phyloP scores from a whole-genome alignment of 2,797 vertebrate genomes.

The Platalea minor region DNA sequence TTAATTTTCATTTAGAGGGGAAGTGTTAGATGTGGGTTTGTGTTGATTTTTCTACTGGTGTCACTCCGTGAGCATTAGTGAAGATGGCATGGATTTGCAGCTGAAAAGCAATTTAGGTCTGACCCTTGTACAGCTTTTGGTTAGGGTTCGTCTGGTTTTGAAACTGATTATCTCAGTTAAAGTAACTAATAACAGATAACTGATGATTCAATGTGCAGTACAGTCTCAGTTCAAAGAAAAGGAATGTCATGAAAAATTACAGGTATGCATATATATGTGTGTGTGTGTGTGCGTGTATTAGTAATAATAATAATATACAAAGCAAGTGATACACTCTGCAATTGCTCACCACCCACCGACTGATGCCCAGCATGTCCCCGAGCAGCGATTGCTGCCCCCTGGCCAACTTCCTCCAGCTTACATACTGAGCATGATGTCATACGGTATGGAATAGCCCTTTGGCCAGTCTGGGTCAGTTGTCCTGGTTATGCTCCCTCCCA shows the following conservation, averaged over 20 bases:
- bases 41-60: background rate
- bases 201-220: background rate
- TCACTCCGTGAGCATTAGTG: background rate
- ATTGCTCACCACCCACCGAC: no score
- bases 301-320: no score
- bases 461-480: no score
- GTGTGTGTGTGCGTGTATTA: background rate
- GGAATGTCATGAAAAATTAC: background rate
- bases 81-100: background rate
- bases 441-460: no score
- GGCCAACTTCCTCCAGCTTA: no score
- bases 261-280: background rate
- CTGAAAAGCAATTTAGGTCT: background rate
- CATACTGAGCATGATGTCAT: no score
- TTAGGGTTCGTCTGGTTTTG: background rate
- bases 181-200: background rate
- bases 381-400: no score
- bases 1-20: background rate
- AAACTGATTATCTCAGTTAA: background rate
- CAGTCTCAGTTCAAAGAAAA: background rate
- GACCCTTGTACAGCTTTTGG: background rate
- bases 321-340: no score
- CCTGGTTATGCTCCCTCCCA: no score
- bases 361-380: no score
- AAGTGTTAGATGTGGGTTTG: background rate